A percentile compares a stretch with the other conserved stretches of the same genome.
phyloP scores from a whole-genome alignment of 2,797 vertebrate genomes.

The Parotocinclus haroldoi region DNA sequence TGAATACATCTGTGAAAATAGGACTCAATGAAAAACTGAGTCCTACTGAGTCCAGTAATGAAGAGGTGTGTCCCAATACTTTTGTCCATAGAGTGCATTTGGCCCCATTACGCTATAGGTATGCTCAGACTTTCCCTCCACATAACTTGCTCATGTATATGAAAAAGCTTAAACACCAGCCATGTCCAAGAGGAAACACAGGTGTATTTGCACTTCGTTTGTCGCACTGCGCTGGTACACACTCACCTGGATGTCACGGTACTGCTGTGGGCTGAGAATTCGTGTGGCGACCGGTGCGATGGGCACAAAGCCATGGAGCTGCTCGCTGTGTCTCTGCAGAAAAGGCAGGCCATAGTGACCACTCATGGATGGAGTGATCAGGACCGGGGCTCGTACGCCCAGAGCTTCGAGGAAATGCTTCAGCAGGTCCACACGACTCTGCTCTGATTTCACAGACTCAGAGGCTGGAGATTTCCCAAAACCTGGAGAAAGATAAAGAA shows the following conservation, averaged over 20 bases:
- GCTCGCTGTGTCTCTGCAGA: slow-evolving; percentile 74
- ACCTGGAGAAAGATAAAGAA: slow-evolving; percentile 62
- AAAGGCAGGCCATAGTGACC: slow-evolving; percentile 90
- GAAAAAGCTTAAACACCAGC: too few relatives aligned
- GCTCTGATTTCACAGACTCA: slow-evolving; percentile 68
- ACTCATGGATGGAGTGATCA: slow-evolving; percentile 93
- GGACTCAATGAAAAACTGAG: too few relatives aligned
- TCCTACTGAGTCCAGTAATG: too few relatives aligned
- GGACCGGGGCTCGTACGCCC: slow-evolving; percentile 71
- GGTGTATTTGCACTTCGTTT: too few relatives aligned
- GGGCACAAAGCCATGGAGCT: slow-evolving; percentile 82
- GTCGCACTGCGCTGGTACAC: too few relatives aligned
- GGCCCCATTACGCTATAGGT: too few relatives aligned
- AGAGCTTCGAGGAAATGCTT: slow-evolving; percentile 76
- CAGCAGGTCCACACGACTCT: slow-evolving; percentile 80
- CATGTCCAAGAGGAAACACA: too few relatives aligned
- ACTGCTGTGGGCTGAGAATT: slow-evolving; percentile 79
- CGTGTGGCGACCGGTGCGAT: slow-evolving; percentile 85
- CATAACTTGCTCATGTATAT: too few relatives aligned
- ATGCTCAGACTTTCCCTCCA: too few relatives aligned
- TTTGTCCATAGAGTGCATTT: too few relatives aligned
- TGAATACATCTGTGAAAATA: too few relatives aligned
- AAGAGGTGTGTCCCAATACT: too few relatives aligned
- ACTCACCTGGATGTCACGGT: slow-evolving; percentile 80
- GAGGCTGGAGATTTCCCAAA: slow-evolving; percentile 83